phyloP scores from a whole-genome alignment of 2,113 vertebrate genomes.

The Peromyscus maniculatus region DNA sequence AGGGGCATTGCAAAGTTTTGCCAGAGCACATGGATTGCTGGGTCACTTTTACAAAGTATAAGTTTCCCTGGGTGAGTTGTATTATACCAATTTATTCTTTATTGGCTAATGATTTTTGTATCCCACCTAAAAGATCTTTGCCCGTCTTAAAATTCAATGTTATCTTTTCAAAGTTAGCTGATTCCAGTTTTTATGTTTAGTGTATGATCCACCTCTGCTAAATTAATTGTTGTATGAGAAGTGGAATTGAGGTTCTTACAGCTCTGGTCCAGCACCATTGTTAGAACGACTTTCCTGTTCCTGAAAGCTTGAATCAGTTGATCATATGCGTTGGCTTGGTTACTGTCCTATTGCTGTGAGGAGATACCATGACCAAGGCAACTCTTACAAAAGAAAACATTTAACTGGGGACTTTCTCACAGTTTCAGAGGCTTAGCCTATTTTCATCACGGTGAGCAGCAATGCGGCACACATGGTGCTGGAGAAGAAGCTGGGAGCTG shows the following conservation, averaged over 20 bases:
- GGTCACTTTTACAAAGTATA: conserved; percentile 31
- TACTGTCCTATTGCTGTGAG: neutral
- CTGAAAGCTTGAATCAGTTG: conserved; percentile 7
- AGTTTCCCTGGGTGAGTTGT: neutral
- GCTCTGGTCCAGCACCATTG: neutral
- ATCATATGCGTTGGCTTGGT: neutral
- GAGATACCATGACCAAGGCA: neutral
- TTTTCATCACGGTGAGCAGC: neutral
- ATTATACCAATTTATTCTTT: neutral
- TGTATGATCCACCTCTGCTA: conserved; percentile 17
- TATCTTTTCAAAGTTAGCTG: neutral
- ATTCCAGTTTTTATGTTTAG: conserved; percentile 36
- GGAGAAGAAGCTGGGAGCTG: neutral
- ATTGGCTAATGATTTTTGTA: conserved; percentile 42
- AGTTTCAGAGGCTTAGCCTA: neutral
- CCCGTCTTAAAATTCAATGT: neutral
- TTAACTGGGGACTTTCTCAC: neutral
- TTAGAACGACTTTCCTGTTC: neutral
- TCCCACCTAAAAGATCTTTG: conserved; percentile 34
- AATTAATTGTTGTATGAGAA: conserved; percentile 33
- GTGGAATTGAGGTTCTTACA: neutral
- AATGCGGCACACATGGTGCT: neutral
- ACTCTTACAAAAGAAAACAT: neutral
- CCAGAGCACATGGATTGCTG: neutral
- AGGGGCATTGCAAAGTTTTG: neutral